A percentile compares a stretch with the other conserved stretches of the same genome.
Evolutionary conservation across 2,113 vertebrate species (phyloP).

Genomic region (Strix aluco): DNA sequence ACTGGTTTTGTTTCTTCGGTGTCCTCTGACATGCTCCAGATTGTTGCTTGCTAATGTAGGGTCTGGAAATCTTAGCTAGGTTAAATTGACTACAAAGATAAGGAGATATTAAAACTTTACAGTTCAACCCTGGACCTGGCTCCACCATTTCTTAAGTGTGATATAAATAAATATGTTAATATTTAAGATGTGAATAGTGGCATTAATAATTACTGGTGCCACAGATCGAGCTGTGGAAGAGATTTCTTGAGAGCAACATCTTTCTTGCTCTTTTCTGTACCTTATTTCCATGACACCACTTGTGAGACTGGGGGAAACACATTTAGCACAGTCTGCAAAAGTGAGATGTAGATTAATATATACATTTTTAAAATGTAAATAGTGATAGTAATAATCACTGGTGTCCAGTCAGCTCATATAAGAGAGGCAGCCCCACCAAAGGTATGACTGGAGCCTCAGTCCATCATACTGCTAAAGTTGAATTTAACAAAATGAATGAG

Average conservation of each 20-base stretch:
- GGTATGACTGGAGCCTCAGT: not conserved
- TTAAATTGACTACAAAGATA: not conserved
- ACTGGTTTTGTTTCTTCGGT: rapidly evolving
- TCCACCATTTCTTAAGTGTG: not conserved
- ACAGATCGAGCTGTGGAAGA: not conserved
- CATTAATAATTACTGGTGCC: not conserved
- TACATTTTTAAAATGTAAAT: not conserved
- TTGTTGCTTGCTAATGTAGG: not conserved
- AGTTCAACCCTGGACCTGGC: not conserved
- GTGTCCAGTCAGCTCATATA: not conserved
- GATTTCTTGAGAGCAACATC: not conserved
- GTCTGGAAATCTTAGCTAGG: not conserved
- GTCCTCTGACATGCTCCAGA: not conserved
- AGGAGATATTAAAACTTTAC: not conserved
- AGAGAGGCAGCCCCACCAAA: not conserved
- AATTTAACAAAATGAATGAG: not conserved
- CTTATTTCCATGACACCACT: not conserved
- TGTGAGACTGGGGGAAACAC: not conserved
- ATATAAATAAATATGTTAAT: not conserved
- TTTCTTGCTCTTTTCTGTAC: not conserved
- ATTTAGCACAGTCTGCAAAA: not conserved
- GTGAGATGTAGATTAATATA: not conserved
- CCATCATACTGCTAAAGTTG: not conserved
- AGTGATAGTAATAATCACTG: not conserved
- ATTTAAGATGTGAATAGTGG: not conserved